These are phyloP conservation scores for Penaeus chinensis DNA, from an alignment of 1,140 invertebrate species.

Conservation along the genomic window DNA sequence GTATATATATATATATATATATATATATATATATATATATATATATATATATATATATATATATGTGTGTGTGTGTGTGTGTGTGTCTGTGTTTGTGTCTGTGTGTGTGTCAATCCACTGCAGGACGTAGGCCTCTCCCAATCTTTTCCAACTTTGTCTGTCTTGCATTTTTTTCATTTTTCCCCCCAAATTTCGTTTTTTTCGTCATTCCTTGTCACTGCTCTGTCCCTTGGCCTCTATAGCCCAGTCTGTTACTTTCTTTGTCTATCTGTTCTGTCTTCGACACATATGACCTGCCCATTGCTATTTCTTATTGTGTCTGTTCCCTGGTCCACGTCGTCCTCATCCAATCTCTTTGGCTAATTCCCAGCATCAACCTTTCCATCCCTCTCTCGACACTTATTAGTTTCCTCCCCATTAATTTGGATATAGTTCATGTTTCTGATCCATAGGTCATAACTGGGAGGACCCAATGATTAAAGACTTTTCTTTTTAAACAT, in stretches of 20 bases:
- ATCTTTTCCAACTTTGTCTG: neutral
- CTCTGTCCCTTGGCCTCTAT: too few relatives aligned
- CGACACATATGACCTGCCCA: too few relatives aligned
- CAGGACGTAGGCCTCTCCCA: too few relatives aligned
- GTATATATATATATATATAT: constrained; percentile 20
- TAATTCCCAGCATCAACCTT: neutral
- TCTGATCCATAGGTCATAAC: too few relatives aligned
- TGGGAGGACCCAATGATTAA: too few relatives aligned
- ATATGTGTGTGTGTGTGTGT: neutral
- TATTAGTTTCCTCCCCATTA: neutral
- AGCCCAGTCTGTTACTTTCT: too few relatives aligned
- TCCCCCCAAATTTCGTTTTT: neutral
- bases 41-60: neutral
- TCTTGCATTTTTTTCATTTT: neutral
- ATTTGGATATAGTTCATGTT: too few relatives aligned
- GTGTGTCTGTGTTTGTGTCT: constrained; percentile 3
- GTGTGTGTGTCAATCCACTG: neutral
- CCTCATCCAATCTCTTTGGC: neutral
- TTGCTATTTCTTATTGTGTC: neutral
- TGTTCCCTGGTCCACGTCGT: neutral
- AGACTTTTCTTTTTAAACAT: too few relatives aligned
- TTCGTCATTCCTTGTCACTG: neutral
- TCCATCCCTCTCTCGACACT: neutral
- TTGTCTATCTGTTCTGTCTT: too few relatives aligned
- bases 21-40: constrained; percentile 26